Conservation (phyloP, 1,140 invertebrate genomes). For the Cotesia vestalis region DNA sequence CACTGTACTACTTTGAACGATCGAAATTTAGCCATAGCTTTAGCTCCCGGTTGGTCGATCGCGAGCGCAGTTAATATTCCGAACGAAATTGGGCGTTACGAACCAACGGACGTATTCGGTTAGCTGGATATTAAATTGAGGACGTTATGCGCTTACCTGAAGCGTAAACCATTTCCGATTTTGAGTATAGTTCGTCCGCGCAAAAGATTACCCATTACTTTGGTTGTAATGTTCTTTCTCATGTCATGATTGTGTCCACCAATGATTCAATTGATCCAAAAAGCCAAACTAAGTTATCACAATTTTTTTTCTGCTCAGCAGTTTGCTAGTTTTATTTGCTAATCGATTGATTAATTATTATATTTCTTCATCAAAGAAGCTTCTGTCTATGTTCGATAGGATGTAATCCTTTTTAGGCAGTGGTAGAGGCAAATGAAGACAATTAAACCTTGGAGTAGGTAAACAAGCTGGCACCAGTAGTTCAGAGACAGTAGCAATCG, state of each 20-base stretch:
- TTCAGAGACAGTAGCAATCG: conserved; percentile 39
- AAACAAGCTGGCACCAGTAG: not conserved
- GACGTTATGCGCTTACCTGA: conserved; percentile 27
- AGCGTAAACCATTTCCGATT: conserved; percentile 34
- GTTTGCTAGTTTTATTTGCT: no score
- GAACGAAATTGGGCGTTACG: conserved; percentile 32
- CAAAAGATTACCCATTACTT: conserved; percentile 21
- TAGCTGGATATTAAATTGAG: conserved; percentile 34
- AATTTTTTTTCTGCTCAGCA: no score
- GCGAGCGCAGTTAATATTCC: conserved; percentile 34
- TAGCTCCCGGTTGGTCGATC: not conserved
- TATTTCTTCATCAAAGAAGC: no score
- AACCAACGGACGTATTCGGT: conserved; percentile 27
- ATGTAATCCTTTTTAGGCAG: no score
- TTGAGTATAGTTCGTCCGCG: conserved; percentile 3
- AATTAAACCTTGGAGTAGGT: not conserved
- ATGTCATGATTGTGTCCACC: no score
- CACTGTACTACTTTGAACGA: not conserved
- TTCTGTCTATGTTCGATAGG: no score
- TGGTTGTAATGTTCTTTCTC: not conserved
- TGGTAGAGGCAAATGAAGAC: no score
- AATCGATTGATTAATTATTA: no score
- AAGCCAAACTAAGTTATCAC: no score
- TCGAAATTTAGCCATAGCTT: conserved; percentile 12
- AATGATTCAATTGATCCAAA: no score